Base-by-base conservation (phyloP, 2,888 invertebrate genomes). In the Ormyrus labotus region DNA sequence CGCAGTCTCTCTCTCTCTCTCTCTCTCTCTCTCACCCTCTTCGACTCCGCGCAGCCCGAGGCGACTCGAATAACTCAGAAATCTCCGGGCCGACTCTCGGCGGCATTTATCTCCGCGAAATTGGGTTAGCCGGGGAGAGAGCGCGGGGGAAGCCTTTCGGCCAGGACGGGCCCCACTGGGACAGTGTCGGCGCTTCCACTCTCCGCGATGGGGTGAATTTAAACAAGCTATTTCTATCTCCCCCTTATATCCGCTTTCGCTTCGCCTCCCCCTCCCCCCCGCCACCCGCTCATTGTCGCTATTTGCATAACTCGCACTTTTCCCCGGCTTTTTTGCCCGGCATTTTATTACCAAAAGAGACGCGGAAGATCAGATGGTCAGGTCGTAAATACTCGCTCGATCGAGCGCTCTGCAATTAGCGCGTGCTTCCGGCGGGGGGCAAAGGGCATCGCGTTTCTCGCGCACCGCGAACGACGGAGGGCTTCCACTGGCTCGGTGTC, bases 61-160 rank as follows among this genome's bases (percentile, higher is more conserved):
- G 69, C 34, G 34, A 34, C 72, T 69, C 61, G 73, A 60, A 77
- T 71, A 78, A 71, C 75, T 80, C 70, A 75, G 68, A 80, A 78
- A 78, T 82, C 74, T 82, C 82, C 73, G 53, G 63, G 75, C 57
- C 71, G 57, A 13, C 65, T 63, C 65, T 63, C 69, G 64, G 84
- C 69, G 64, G 84, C 86, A 88, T 89, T 89, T 89, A 88, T 89
- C 88, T 87, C 85, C 73, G 57, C 64, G 81, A 86, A 89, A 89
- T 89, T 89, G 87, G 87, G 89, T 89, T 89, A 88, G 85, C 83
- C 34, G 63, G 48, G 50, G 71, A 58, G 57, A 63, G 74, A 45
- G 60, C 3, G 34, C 10, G 34, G 53, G 65, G 73, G 57, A 53
- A 68, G 53, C 34, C 60, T 74, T 74, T 72, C 74, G 79, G 76